A percentile compares a stretch with the other conserved stretches of the same genome.
phyloP scores from a whole-genome alignment of 2,797 vertebrate genomes.

The Rhabdomys pumilio region DNA sequence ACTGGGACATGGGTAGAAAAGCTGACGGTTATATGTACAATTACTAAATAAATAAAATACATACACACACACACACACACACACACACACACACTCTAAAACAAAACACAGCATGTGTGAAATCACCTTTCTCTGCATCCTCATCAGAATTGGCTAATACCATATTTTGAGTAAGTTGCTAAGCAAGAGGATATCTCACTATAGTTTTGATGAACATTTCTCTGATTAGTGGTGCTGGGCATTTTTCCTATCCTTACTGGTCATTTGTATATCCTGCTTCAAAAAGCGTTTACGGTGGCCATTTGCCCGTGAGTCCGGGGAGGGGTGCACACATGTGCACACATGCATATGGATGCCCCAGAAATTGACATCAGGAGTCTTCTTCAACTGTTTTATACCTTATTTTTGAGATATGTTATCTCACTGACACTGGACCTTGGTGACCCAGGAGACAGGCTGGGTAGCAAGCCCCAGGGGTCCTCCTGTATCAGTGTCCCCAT shows the following conservation, averaged over 20 bases:
- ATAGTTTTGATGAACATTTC: background rate
- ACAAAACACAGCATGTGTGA: background rate
- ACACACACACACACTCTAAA: background rate
- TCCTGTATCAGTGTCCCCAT: background rate
- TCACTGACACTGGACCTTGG: background rate
- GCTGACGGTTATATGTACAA: fast-evolving
- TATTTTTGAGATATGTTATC: background rate
- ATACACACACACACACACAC: no score
- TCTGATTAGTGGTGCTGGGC: background rate
- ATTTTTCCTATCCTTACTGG: background rate
- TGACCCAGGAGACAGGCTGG: background rate
- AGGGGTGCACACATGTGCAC: background rate
- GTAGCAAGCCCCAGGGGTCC: background rate
- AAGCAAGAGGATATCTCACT: background rate
- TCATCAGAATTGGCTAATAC: background rate
- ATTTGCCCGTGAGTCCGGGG: background rate
- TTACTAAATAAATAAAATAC: background rate
- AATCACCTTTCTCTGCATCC: background rate
- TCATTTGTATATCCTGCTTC: background rate
- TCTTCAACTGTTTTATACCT: background rate
- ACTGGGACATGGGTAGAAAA: background rate
- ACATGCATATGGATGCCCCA: background rate
- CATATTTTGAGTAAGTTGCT: background rate
- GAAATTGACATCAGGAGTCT: background rate
- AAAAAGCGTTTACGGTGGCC: background rate